Evolutionary conservation across 2,113 vertebrate genomes (phyloP).

Genomic region (Hippoglossus stenolepis): DNA sequence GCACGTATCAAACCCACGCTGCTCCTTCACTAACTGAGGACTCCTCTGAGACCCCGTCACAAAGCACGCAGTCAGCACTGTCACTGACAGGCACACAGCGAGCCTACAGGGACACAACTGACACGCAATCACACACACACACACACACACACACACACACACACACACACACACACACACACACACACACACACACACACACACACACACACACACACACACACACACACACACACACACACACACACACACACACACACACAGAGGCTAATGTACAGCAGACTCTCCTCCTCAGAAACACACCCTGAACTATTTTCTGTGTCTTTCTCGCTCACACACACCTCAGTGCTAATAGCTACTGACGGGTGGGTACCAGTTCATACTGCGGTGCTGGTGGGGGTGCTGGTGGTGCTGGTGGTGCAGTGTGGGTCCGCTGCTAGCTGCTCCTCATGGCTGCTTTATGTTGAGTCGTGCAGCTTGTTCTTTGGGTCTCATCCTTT

Average conservation of each 20-base stretch:
- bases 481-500: slow-evolving; percentile 76
- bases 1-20: slow-evolving; percentile 33
- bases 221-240: slow-evolving; percentile 28
- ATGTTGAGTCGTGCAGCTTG: slow-evolving; percentile 57
- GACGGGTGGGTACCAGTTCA: slow-evolving; percentile 66
- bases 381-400: slow-evolving; percentile 27
- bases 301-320: slow-evolving; percentile 29
- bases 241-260: slow-evolving; percentile 6
- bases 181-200: slow-evolving; percentile 8
- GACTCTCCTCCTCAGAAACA: slow-evolving; percentile 32
- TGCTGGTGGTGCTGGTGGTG: slow-evolving; percentile 1
- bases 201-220: slow-evolving; percentile 15
- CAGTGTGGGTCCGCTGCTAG: slow-evolving; percentile 41
- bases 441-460: slow-evolving; percentile 72
- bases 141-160: slow-evolving; percentile 13
- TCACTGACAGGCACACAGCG: slow-evolving; percentile 48
- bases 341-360: slow-evolving; percentile 52
- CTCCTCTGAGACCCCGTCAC: slow-evolving; percentile 53
- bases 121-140: slow-evolving; percentile 15
- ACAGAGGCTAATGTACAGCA: slow-evolving; percentile 30
- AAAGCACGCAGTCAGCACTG: slow-evolving; percentile 70
- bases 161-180: slow-evolving; percentile 15
- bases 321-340: slow-evolving; percentile 36
- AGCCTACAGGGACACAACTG: slow-evolving; percentile 40
- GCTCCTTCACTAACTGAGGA: slow-evolving; percentile 35